Base-by-base conservation (phyloP, 2,797 vertebrate genomes). In the Channallabes apus region DNA sequence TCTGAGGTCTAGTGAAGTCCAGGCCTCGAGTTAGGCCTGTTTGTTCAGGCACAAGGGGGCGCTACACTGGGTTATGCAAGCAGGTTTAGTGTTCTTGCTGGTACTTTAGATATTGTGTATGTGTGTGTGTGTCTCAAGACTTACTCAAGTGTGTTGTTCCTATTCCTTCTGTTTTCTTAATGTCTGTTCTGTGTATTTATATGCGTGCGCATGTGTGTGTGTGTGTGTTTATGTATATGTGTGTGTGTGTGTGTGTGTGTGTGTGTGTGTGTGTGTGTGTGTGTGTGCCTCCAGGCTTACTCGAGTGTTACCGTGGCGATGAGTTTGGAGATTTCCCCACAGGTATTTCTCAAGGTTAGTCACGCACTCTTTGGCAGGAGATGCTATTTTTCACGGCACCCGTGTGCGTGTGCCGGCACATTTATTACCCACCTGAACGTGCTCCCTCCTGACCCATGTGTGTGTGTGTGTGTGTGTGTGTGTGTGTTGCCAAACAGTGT, bases 271-370 rank as follows among this genome's bases (percentile, higher is more conserved):
- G 8, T n/a, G 24, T 11, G 9, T n/a, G 24, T n/a, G 61, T n/a
- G n/a, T 27, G 17, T 69, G 67, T 3, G 35, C 69, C 69, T 72
- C 22, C 38, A n/a, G 38, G 38, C 38, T 46, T 72, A 46, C 35
- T 41, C 69, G 24, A 72, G 22, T 72, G 73, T 58, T 76, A 56
- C 51, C 8, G 17, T 76, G 51, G 35, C 1, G 22, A 61, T 68
- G 81, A 7, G 11, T 68, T 71, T 35, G 81, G 22, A 62, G 61
- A 80, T 83, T 77, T 81, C 35, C 76, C 18, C 29, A 46, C n/a
- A 77, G 72, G 77, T 32, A 83, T 62, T 73, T 85, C 68, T 85
- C 84, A 85, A 68, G 64, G 58, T 81, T 77, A 85, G 75, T 32
- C 54, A 32, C 67, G 22, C 77, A 72, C 27, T 62, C 24, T 80